Percentiles rank a stretch among this genome's conserved stretches.
These are phyloP conservation scores for Eleutherodactylus coqui DNA, from an alignment of 2,797 vertebrate species.

Conservation along the genomic window DNA sequence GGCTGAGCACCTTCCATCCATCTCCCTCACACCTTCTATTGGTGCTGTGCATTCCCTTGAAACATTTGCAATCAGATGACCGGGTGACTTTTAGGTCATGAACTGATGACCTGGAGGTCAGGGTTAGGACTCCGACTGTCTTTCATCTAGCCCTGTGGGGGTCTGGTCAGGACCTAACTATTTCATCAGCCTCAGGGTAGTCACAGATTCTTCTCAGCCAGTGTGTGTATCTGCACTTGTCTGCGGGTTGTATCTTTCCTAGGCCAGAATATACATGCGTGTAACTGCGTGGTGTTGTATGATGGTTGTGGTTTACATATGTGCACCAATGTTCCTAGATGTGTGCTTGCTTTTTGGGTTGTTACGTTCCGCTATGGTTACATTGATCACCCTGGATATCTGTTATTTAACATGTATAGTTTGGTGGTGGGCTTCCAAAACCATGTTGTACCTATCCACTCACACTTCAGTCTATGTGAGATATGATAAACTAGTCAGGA, in stretches of 20 bases:
- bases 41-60: not conserved
- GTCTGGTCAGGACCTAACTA: conserved; percentile 14
- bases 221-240: conserved; percentile 16
- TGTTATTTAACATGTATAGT: too few species aligned
- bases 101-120: conserved; percentile 53
- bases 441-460: not conserved
- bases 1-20: not conserved
- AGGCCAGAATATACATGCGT: not conserved
- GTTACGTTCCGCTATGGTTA: too few species aligned
- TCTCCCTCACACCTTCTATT: conserved; percentile 35
- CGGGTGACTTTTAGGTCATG: conserved; percentile 54
- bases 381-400: too few species aligned
- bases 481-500: not conserved
- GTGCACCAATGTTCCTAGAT: not conserved
- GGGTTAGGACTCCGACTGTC: conserved; percentile 51
- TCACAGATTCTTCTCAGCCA: not conserved
- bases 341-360: too few species aligned
- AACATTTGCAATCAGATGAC: conserved; percentile 40
- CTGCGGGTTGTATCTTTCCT: not conserved
- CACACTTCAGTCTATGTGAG: not conserved
- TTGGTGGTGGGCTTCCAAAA: not conserved
- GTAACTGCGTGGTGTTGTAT: not conserved
- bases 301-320: not conserved
- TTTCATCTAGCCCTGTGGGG: conserved; percentile 57
- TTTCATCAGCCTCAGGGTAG: conserved; percentile 31